Base-by-base conservation (phyloP, 1,140 invertebrate species). In the Globodera rostochiensis region DNA sequence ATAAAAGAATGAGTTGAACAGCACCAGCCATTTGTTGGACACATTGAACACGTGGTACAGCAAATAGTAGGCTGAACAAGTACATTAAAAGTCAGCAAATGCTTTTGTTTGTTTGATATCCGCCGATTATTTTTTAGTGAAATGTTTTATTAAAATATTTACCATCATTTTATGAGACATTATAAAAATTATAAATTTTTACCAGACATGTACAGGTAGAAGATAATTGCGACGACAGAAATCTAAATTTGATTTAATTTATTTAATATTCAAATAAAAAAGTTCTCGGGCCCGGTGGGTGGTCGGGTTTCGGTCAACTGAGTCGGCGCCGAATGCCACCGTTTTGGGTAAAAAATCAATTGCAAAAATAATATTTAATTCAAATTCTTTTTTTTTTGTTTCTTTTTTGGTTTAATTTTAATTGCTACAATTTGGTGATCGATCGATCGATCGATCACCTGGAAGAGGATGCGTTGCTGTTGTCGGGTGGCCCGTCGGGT, bases 1-100 rank as follows among this genome's bases (percentile, higher is more conserved):
- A 73, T 89, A 89, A 77, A 90, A 89, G 69, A 90, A 90, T 49
- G 82, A 84, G 73, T 89, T 89, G 83, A 89, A 89, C 36, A 89
- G 77, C 49, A 89, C 85, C n/a, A 86, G 84, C 84, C 86, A 82
- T 70, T 86, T 89, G 73, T 87, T 88, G n/a, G 81, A 71, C 67
- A 90, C 81, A 25, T 86, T 66, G 57, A 88, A 80, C 60, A 87
- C 80, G 69, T 89, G 90, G 81, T 88, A 89, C 6, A 87, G 80
- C 21, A 89, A 77, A 64, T 89, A 89, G 78, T 89, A 89, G 45
- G 84, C 87, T 19, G 47, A 53, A 25, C n/a, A 66, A 64, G 25
- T 21, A 45, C 45, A 69, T 64, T 3, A 49, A 67, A 77, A 46
- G 25, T 36, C 47, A n/a, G 46, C 25, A 57, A 25, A 36, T n/a